Conservation (phyloP, 2,797 vertebrate species). For the Loris lydekkerianus region DNA sequence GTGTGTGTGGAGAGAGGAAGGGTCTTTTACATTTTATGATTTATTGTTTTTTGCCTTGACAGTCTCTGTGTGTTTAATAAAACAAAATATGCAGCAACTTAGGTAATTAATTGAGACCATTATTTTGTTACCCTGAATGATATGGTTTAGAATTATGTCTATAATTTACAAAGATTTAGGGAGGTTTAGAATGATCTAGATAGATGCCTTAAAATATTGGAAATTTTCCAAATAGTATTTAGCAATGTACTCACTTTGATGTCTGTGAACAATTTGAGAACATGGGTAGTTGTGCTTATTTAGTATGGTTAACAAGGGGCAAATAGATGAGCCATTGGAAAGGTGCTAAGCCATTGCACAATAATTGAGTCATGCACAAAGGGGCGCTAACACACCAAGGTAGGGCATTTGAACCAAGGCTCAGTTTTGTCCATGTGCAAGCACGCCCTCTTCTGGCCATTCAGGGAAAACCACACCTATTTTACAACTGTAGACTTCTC, state of each 20-base stretch:
- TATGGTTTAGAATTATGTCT: background rate
- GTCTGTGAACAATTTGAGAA: background rate
- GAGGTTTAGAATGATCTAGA: background rate
- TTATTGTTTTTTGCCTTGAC: background rate
- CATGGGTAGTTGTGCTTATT: background rate
- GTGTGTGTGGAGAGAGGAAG: fast-evolving
- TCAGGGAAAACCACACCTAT: background rate
- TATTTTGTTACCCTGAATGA: background rate
- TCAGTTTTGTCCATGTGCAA: background rate
- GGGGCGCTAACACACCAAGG: background rate
- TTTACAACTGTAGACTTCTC: background rate
- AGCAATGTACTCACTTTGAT: background rate
- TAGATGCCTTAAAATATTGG: background rate
- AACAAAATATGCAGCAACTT: background rate
- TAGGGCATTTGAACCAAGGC: background rate
- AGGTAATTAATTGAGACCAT: background rate
- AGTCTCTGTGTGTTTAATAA: background rate
- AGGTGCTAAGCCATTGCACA: background rate
- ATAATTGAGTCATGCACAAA: background rate
- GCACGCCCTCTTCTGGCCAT: slow-evolving; percentile 64
- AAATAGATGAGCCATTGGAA: background rate
- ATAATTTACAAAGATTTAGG: background rate
- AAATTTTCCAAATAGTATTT: background rate
- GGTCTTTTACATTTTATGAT: background rate
- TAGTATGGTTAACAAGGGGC: background rate